A percentile compares a stretch with the other conserved stretches of the same genome.
These are phyloP conservation scores for Ditula angustiorana DNA, from an alignment of 2,888 invertebrate species.

Conservation along the genomic window DNA sequence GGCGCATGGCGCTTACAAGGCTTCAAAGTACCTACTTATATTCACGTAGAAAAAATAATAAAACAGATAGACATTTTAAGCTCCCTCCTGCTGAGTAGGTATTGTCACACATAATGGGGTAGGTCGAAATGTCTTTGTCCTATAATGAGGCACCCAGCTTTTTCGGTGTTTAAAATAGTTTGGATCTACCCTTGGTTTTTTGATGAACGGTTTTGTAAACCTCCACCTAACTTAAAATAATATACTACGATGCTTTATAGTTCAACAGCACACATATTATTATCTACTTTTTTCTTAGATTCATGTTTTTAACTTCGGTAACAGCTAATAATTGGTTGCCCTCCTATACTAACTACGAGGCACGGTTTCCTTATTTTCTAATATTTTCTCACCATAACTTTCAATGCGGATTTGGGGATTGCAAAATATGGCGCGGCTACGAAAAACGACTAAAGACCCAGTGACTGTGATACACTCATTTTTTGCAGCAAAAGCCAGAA, in stretches of 20 bases:
- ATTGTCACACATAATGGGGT: not conserved
- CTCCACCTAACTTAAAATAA: not conserved
- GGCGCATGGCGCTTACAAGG: not conserved
- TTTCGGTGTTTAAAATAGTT: no score
- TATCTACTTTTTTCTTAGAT: no score
- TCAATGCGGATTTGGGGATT: slow-evolving; percentile 10
- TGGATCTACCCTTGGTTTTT: no score
- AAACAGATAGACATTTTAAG: not conserved
- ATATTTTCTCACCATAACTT: not conserved
- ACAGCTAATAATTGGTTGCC: no score
- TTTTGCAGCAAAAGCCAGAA: slow-evolving; percentile 38
- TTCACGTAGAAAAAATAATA: not conserved
- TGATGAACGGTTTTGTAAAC: no score
- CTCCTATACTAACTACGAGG: no score
- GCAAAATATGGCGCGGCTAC: not conserved
- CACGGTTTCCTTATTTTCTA: no score
- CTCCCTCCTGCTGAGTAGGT: not conserved
- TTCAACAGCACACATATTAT: no score
- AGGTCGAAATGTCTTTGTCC: slow-evolving; percentile 1
- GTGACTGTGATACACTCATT: slow-evolving; percentile 25
- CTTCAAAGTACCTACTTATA: not conserved
- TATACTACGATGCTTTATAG: no score
- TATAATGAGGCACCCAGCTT: not conserved
- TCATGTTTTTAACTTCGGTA: no score
- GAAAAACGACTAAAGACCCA: slow-evolving; percentile 23